phyloP scores from a whole-genome alignment of 2,888 invertebrate genomes.

The Schrankia costaestrigalis region DNA sequence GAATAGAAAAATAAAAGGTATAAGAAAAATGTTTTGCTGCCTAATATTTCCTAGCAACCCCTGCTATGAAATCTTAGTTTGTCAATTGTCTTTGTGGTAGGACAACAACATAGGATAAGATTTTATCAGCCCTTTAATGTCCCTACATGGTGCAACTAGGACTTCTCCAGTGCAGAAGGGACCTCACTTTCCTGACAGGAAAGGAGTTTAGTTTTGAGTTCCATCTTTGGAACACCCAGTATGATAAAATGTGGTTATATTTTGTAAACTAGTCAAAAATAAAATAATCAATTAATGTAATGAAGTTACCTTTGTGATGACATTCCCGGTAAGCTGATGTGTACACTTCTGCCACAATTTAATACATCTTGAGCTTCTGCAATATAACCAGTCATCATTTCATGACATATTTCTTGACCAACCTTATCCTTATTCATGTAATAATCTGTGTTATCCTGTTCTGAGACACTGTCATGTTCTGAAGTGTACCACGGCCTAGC shows the following conservation, averaged over 20 bases:
- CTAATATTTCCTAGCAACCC: no score
- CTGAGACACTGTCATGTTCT: slow-evolving; percentile 60
- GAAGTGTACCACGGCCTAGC: slow-evolving; percentile 54
- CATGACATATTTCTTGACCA: slow-evolving; percentile 48
- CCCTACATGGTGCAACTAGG: no score
- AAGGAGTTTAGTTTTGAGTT: no score
- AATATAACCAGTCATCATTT: slow-evolving; percentile 42
- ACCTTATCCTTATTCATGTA: slow-evolving; percentile 44
- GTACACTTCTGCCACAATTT: slow-evolving; percentile 31
- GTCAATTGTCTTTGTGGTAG: no score
- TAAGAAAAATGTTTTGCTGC: no score
- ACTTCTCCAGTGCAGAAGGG: no score
- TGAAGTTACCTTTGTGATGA: slow-evolving; percentile 50
- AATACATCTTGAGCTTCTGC: slow-evolving; percentile 37
- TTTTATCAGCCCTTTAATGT: no score
- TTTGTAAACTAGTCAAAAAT: neutral
- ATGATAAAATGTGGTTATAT: no score
- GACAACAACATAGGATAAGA: no score
- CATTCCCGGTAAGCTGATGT: slow-evolving; percentile 49
- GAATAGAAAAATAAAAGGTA: slow-evolving; percentile 39
- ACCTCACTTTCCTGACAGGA: no score
- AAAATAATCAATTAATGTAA: neutral
- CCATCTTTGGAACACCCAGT: no score
- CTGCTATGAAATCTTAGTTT: no score
- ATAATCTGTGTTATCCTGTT: slow-evolving; percentile 50